Evolutionary conservation across 37 sponge, comb jelly and placozoan genomes (phyloP).

Genomic region (Aphrocallistes beatrix): DNA sequence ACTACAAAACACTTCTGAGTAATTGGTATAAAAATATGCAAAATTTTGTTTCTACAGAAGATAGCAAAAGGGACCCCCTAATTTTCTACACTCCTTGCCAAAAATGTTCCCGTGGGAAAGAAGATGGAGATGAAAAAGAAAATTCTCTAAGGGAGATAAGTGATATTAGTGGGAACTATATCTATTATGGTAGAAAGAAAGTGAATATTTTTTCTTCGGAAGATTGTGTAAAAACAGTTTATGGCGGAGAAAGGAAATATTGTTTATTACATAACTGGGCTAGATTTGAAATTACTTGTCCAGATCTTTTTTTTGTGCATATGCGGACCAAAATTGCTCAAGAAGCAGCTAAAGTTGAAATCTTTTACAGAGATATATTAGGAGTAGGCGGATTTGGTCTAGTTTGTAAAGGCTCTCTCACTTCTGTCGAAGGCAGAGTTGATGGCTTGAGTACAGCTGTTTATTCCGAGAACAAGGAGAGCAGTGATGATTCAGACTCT

Average conservation of each 20-base stretch:
- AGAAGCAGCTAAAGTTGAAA: not conserved
- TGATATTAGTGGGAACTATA: not conserved
- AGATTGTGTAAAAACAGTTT: not conserved
- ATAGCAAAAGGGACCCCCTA: not conserved
- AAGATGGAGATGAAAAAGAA: not conserved
- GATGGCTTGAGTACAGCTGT: not conserved
- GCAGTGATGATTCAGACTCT: not conserved
- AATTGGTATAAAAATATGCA: not conserved
- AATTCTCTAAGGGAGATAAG: not conserved
- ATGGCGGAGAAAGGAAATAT: not conserved
- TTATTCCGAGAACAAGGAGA: not conserved
- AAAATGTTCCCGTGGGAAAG: not conserved
- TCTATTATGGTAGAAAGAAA: not conserved
- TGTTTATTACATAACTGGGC: not conserved
- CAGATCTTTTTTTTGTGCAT: not conserved
- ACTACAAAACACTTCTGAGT: not conserved
- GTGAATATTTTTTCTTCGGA: not conserved
- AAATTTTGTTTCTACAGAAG: not conserved
- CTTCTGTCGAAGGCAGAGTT: not conserved
- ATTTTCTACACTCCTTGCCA: not conserved
- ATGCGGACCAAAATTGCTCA: not conserved
- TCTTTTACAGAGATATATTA: not conserved
- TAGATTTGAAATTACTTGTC: not conserved
- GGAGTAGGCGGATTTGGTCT: constrained; percentile 9
- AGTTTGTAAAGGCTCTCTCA: not conserved